These are phyloP conservation scores for Epizoanthus stellaris DNA, from an alignment of 92 coral and sea anemone genomes.

Conservation along the genomic window DNA sequence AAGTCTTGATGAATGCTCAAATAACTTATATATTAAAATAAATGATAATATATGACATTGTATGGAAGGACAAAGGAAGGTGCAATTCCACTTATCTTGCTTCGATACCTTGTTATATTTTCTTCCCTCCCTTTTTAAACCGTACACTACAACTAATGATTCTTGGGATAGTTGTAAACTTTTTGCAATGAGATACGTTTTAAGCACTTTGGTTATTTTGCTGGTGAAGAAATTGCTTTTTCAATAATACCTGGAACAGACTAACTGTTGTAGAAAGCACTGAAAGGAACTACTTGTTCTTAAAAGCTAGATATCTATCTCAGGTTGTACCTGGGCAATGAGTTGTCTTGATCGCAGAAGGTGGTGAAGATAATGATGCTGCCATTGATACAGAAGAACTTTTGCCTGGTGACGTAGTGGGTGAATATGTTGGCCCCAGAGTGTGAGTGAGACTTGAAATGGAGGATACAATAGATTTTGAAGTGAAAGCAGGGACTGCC, in stretches of 20 bases:
- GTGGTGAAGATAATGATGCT: not conserved
- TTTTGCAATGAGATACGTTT: no score
- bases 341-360: not conserved
- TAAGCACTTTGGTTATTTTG: no score
- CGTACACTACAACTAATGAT: no score
- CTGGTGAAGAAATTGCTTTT: no score
- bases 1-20: no score
- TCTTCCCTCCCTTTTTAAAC: no score
- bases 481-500: not conserved
- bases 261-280: not conserved
- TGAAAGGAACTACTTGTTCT: not conserved
- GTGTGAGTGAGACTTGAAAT: not conserved
- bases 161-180: no score
- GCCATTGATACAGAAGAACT: not conserved
- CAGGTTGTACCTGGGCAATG: constrained; percentile 24
- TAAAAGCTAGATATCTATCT: not conserved
- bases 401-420: not conserved
- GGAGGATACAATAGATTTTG: not conserved
- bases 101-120: no score
- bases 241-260: not conserved
- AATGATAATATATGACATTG: no score
- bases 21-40: no score
- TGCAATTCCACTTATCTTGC: no score
- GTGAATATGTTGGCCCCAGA: not conserved
- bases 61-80: no score